Conservation (phyloP, 1,140 invertebrate species). For the Drosophila leontia region DNA sequence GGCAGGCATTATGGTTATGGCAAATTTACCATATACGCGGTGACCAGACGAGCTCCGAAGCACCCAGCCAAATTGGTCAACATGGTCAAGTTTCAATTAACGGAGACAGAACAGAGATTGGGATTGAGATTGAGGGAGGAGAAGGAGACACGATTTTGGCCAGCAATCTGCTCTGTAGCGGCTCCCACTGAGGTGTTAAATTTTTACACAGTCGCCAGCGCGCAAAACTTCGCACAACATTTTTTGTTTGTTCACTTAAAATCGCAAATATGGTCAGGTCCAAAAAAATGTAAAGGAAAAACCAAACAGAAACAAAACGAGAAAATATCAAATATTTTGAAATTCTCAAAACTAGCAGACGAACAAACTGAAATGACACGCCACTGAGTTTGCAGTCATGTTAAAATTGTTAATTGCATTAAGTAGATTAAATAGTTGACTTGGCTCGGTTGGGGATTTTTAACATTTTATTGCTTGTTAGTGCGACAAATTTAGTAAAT, state of each 20-base stretch:
- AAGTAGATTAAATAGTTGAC: slow-evolving; percentile 82
- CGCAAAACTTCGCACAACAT: slow-evolving; percentile 60
- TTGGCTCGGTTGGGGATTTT: slow-evolving; percentile 69
- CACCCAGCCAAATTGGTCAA: slow-evolving; percentile 71
- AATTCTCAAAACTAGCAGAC: slow-evolving; percentile 47
- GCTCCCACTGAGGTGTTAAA: slow-evolving; percentile 56
- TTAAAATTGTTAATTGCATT: slow-evolving; percentile 85
- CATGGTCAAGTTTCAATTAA: slow-evolving; percentile 83
- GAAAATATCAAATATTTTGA: slow-evolving; percentile 51
- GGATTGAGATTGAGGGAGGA: neutral
- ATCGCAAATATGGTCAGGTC: slow-evolving; percentile 39
- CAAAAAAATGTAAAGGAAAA: slow-evolving; percentile 24
- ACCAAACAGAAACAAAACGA: neutral
- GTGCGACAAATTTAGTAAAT: slow-evolving; percentile 84
- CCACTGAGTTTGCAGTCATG: slow-evolving; percentile 75
- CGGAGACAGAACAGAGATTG: slow-evolving; percentile 35
- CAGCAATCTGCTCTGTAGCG: slow-evolving; percentile 26
- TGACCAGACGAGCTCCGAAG: slow-evolving; percentile 20
- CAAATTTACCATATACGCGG: slow-evolving; percentile 78
- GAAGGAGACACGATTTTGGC: slow-evolving; percentile 15
- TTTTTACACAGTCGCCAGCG: slow-evolving; percentile 54
- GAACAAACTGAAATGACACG: slow-evolving; percentile 58
- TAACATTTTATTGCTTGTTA: slow-evolving; percentile 84
- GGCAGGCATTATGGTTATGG: slow-evolving; percentile 76
- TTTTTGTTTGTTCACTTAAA: slow-evolving; percentile 28